These are phyloP conservation scores for cat (Felis catus) DNA, from an alignment of 2,113 vertebrate species.

Conservation along the genomic window F.catus_Fca126_mat1.0 CM031428.1:62649001-62649500, in stretches of 20 bases:
- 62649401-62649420: not conserved
- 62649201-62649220: not conserved
- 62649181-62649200: slow-evolving; percentile 9
- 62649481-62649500: not conserved
- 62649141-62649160: not conserved
- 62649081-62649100: not conserved
- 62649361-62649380: not conserved
- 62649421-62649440: not conserved
- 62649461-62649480: not conserved
- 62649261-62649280: not conserved
- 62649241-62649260: not conserved
- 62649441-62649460: not conserved
- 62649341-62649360: not conserved
- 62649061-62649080: not conserved
- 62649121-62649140: not conserved
- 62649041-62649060: not conserved
- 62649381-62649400: not conserved
- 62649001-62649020: not conserved
- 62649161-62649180: not conserved
- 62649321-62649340: not conserved
- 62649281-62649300: no score
- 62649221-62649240: not conserved
- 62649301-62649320: not conserved
- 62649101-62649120: not conserved
- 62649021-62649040: not conserved